Evolutionary conservation across 2,113 vertebrate genomes (phyloP), one percentile per base, ranked within the genome.

Genomic region (Castor canadensis): DNA sequence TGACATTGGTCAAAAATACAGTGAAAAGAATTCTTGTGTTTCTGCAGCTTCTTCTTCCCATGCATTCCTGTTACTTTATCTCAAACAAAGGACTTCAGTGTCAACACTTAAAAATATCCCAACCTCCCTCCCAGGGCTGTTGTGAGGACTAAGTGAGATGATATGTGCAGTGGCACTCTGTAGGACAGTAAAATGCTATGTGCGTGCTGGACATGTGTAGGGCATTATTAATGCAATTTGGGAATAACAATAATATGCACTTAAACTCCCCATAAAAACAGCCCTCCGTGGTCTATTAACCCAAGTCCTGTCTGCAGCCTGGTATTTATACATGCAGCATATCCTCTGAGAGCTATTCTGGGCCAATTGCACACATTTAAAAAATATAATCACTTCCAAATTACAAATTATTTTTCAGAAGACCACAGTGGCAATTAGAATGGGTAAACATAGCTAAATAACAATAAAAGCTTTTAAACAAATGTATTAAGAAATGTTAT

Each of bases 331-430:
- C 13, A 20, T 38, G 28, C 24, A 81, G 58, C 26, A 67, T 56
- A 56, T 75, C 90, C 84, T 88, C 54, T 86, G 89, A 95, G 95
- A 93, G 54, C 80, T 71, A 60, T 96, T 92, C 87, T 62, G 7
- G 15, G 62, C 30, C 69, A 64, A 94, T 91, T 58, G n/a, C 76
- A 81, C 20, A 90, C 43, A 82, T 84, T 95, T 76, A 3, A 83
- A 95, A 93, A 89, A 66, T 40, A 84, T 22, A 93, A 94, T 87
- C 67, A 84, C 69, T 96, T 87, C 12, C 67, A 96, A 86, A 91
- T 80, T 89, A 73, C n/a, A 79, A 89, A 95, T 84, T 82, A 96
- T 67, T 95, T 91, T 96, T 95, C 54, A 87, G 58, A 93, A 96
- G 66, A 60, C 43, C 49, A 89, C 24, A 67, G 16, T 67, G 66